Base-by-base conservation (phyloP, 2,797 vertebrate genomes). In the Myoxocephalus aenaeus region DNA sequence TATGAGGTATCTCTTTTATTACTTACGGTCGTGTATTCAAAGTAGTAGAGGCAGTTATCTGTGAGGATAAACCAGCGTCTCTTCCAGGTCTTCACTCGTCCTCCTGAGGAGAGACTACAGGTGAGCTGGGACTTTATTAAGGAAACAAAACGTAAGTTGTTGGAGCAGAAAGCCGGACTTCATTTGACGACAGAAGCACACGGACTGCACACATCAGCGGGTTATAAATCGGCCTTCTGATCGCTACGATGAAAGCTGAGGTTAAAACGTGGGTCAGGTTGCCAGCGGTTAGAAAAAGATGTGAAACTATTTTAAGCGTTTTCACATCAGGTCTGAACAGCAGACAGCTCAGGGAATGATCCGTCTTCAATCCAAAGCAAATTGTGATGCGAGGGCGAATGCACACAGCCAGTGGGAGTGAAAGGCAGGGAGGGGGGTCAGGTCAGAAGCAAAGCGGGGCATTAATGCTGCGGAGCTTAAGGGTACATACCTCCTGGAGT, bases 31-130 rank as follows among this genome's bases (percentile, higher is more conserved):
- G 98, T 99, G 86, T 96, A 99, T 90, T 97, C 97, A 76, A 99
- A 99, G 94, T 99, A 99, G 93, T 99, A 99, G n/a, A 99, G 96
- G 90, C 98, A 99, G 94, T 96, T 99, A 87, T 98, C 98, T 0
- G 98, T 99, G 88, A 99, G 95, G 78, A 99, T 99, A 85, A 99
- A 99, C 98, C 98, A 99, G 73, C 98, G 97, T 63, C 98, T 96
- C 77, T 99, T 99, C 98, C 98, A 99, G 0, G 97, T 99, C 92
- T 99, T 99, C 63, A 99, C 98, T 4, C 98, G 96, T 81, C 98
- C 98, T 51, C 98, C 98, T 99, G 93, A 48, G 58, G 87, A 84
- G 13, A 84, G 54, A 84, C 59, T 0, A 73, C 42, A 86, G 64
- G 66, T 80, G 67, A 93, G 83, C 50, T 14, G 40, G 1, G 12